Conservation (phyloP, 2,113 vertebrate genomes). For the Periophthalmodon schlosseri region DNA sequence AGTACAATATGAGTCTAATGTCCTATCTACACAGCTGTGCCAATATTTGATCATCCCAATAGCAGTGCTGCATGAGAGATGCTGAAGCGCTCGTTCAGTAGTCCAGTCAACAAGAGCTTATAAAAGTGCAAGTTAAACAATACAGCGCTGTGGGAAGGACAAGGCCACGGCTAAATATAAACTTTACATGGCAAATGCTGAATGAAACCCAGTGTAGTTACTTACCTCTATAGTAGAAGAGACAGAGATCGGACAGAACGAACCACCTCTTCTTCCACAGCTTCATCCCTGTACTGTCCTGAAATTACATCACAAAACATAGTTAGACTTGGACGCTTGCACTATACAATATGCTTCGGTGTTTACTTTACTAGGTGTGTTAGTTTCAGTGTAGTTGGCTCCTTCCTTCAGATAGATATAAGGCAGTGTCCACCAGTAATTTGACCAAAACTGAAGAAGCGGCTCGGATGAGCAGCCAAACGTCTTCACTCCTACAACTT, state of each 20-base stretch:
- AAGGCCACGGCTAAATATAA: background rate
- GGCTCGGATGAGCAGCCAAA: too few relatives aligned
- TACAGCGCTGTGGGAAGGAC: background rate
- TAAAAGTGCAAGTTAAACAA: slow-evolving; percentile 12
- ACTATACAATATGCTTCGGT: too few relatives aligned
- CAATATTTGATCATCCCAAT: slow-evolving; percentile 50
- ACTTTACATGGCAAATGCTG: background rate
- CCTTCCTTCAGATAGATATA: too few relatives aligned
- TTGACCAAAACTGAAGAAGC: too few relatives aligned
- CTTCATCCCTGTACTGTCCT: slow-evolving; percentile 99
- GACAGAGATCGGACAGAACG: slow-evolving; percentile 94
- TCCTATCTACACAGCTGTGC: slow-evolving; percentile 48
- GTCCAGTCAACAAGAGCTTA: slow-evolving; percentile 31
- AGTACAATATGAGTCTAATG: background rate
- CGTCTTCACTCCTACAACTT: too few relatives aligned
- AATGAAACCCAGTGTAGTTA: background rate
- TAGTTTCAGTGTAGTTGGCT: too few relatives aligned
- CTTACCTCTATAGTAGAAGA: slow-evolving; percentile 98
- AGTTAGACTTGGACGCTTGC: background rate
- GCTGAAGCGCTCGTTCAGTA: slow-evolving; percentile 13
- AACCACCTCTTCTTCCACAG: slow-evolving; percentile 99
- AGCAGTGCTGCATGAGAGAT: slow-evolving; percentile 22
- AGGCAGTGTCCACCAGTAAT: too few relatives aligned
- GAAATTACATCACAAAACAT: slow-evolving; percentile 27
- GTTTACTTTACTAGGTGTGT: too few relatives aligned